A percentile compares a stretch with the other conserved stretches of the same genome.
Conservation (phyloP, 23 tunicate species). For the Botrylloides violaceus region DNA sequence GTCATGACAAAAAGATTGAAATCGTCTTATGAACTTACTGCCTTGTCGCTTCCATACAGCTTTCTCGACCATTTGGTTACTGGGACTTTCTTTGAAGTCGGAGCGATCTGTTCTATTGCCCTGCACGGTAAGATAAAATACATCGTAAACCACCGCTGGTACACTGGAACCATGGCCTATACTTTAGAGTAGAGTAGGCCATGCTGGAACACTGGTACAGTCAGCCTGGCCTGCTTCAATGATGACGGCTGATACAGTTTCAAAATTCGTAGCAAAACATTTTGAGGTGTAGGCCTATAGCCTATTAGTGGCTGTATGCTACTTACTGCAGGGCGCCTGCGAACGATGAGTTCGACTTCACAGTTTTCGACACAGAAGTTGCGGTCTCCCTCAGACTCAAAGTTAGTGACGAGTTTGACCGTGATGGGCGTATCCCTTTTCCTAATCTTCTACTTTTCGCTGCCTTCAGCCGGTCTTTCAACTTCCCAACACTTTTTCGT, state of each 20-base stretch:
- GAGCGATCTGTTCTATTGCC: slow-evolving; percentile 5
- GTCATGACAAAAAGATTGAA: neutral
- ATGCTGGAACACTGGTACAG: too few species aligned
- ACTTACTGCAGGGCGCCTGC: neutral
- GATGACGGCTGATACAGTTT: too few species aligned
- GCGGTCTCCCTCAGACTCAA: neutral
- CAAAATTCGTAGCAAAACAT: too few species aligned
- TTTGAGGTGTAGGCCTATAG: too few species aligned
- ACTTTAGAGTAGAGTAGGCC: too few species aligned
- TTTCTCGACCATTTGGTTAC: slow-evolving; percentile 59
- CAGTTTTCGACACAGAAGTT: neutral
- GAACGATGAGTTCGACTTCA: neutral
- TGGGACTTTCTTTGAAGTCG: slow-evolving; percentile 7
- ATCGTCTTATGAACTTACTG: slow-evolving; percentile 26
- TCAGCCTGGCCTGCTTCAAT: too few species aligned
- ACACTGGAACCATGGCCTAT: too few species aligned
- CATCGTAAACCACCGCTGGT: too few species aligned
- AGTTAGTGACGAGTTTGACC: slow-evolving; percentile 2
- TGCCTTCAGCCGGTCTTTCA: neutral
- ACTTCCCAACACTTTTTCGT: slow-evolving; percentile 7
- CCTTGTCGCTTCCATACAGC: slow-evolving; percentile 62
- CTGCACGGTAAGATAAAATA: too few species aligned
- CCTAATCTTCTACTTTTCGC: neutral
- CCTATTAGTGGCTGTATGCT: neutral
- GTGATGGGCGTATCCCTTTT: neutral